Base-by-base conservation (phyloP, 2,888 invertebrate species). In the Macrostomum cliftonense region DNA sequence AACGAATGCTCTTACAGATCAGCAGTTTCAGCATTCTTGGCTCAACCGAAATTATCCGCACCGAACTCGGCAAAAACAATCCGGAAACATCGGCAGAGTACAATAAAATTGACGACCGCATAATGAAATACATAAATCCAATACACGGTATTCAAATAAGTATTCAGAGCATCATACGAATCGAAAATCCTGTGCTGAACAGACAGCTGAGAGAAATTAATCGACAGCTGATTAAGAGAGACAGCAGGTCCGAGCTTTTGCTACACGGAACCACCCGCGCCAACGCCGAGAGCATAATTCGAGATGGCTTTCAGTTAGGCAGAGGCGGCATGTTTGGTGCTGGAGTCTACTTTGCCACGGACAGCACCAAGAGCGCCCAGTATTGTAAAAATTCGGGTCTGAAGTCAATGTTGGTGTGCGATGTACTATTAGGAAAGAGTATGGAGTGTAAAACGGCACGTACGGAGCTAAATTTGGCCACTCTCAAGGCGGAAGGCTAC, bases 281-380 rank as follows among this genome's bases (percentile, higher is more conserved):
- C 11, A 49, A 45, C 12, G 45, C 49, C 13, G 46, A 51, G 9
- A 38, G 13, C 5, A 54, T 54, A 1, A 37, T 47, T 7, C 28
- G 42, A n/a, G 13, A 42, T 17, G 52, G 54, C 12, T 54, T 54
- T 21, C 36, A 17, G 20, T 13, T 54, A 12, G 54, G 54, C 1
- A 16, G 2, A 12, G 54, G 54, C 2, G 20, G 28, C 4, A 53
- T n/a, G 52, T 53, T 43, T 9, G 28, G 28, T 9, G 28, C 4
- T 9, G 28, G 28, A 9, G 9, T 28, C 28, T 28, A 28, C 28
- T 53, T 54, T 47, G 53, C 54, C 12, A 53, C 48, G 7, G 54
- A 54, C 46, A 48, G 52, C 17, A 53, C 54, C 11, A 53, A 52
- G 39, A 54, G 54, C 49, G 54, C 52, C 2, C 52, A 52, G 38